phyloP scores from a whole-genome alignment of 2,113 vertebrate species.

The Ceyx melanurus region DNA sequence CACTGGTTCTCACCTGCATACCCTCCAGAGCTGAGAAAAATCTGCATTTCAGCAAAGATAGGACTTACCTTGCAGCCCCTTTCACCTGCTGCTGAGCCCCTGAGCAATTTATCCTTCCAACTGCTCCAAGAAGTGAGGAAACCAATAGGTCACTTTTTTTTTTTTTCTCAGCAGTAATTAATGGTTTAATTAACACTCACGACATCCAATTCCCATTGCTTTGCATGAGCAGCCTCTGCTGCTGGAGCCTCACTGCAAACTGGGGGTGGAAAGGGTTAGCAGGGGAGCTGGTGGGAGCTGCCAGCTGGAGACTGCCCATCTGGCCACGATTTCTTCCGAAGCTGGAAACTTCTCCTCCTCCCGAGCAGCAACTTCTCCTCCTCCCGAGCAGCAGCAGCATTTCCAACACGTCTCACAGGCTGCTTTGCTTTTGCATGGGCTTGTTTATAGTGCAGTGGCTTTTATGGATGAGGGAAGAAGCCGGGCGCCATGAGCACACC shows the following conservation, averaged over 20 bases:
- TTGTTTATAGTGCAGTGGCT: not conserved
- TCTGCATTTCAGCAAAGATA: not conserved
- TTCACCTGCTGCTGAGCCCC: accelerated
- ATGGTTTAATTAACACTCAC: constrained; percentile 64
- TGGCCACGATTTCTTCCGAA: constrained; percentile 10
- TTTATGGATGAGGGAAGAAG: not conserved
- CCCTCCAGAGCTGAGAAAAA: not conserved
- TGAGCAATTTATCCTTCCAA: not conserved
- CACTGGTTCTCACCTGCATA: accelerated
- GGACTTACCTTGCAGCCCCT: accelerated
- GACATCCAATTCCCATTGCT: constrained; percentile 51
- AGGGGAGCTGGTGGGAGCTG: not conserved
- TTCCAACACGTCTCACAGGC: not conserved
- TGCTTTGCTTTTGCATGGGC: constrained; percentile 13
- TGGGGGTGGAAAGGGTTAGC: not conserved
- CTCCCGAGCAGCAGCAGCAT: not conserved
- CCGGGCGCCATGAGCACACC: not conserved
- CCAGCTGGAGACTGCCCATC: constrained; percentile 47
- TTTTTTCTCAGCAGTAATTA: constrained; percentile 57
- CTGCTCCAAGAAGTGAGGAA: not conserved
- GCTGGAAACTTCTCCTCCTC: constrained; percentile 54
- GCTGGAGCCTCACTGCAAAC: not conserved
- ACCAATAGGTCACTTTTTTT: not conserved
- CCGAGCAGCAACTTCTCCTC: constrained; percentile 37
- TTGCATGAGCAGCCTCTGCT: not conserved